These are phyloP conservation scores for Rhinoderma darwinii DNA, from an alignment of 2,113 vertebrate genomes.

Conservation along the genomic window DNA sequence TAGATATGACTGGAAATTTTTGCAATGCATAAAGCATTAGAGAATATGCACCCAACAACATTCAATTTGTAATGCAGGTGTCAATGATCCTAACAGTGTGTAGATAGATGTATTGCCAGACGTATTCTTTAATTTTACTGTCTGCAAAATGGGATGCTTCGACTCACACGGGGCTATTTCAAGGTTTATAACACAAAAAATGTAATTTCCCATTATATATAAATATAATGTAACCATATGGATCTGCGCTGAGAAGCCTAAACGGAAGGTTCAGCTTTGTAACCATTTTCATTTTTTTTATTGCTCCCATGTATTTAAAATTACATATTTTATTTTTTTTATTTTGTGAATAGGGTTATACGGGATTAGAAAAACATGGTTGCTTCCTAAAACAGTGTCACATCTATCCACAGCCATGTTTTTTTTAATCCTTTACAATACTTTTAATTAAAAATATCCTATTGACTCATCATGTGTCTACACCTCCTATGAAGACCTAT, in stretches of 20 bases:
- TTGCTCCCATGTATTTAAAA: no score
- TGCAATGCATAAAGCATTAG: constrained; percentile 29
- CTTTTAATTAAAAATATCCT: no score
- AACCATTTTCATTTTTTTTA: no score
- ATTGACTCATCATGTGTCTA: no score
- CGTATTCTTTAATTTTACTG: constrained; percentile 33
- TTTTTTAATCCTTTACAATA: no score
- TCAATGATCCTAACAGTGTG: constrained; percentile 19
- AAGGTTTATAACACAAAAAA: background rate
- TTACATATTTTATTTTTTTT: no score
- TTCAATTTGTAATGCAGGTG: constrained; percentile 40
- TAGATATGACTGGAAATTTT: constrained; percentile 47
- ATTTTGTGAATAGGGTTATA: no score
- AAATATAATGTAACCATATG: background rate
- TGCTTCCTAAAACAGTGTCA: no score
- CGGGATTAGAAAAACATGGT: no score
- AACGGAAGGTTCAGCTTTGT: no score
- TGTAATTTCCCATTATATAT: background rate
- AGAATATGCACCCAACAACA: background rate
- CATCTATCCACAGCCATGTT: no score
- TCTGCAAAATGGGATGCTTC: background rate
- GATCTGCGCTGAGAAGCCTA: background rate
- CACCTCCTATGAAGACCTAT: no score
- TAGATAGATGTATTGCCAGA: constrained; percentile 27
- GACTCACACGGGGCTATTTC: background rate